These are phyloP conservation scores for Danaus plexippus DNA, from an alignment of 1,140 invertebrate genomes.

Conservation along the genomic window DNA sequence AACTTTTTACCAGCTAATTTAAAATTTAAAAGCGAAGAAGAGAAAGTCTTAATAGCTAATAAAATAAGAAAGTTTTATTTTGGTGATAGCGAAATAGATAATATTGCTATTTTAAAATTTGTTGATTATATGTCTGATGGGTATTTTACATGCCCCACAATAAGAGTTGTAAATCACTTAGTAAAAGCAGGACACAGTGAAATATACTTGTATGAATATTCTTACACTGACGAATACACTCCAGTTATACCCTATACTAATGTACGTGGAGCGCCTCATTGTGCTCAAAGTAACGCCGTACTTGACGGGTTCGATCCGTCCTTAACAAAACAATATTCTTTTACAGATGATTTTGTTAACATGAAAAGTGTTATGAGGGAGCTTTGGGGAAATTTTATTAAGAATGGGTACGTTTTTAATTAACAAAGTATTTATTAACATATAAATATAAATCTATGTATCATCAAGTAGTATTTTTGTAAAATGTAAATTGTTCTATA, in stretches of 20 bases:
- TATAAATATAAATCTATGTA: too few relatives aligned
- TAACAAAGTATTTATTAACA: too few relatives aligned
- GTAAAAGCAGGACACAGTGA: conserved; percentile 19
- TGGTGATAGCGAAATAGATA: conserved; percentile 17
- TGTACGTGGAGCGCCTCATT: conserved; percentile 21
- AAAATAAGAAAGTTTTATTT: conserved; percentile 26
- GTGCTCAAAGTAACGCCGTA: conserved; percentile 18
- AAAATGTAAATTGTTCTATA: too few relatives aligned
- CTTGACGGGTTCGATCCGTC: conserved; percentile 7
- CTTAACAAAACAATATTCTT: not conserved
- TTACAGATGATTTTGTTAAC: not conserved
- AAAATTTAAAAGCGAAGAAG: conserved; percentile 24
- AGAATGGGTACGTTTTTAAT: not conserved
- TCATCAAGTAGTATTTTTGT: too few relatives aligned
- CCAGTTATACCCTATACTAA: conserved; percentile 13
- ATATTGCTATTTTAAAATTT: conserved; percentile 28
- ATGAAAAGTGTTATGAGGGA: not conserved
- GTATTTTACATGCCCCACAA: conserved; percentile 27
- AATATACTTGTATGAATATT: conserved; percentile 29
- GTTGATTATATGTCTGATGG: conserved; percentile 40
- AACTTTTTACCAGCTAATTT: not conserved
- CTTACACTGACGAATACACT: conserved; percentile 14
- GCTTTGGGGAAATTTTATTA: too few relatives aligned
- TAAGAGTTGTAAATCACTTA: conserved; percentile 28
- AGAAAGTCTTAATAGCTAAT: conserved; percentile 20